Percentiles rank a stretch among this genome's conserved stretches.
Evolutionary conservation across 2,113 vertebrate species (phyloP).

Genomic region (Microtus pennsylvanicus): DNA sequence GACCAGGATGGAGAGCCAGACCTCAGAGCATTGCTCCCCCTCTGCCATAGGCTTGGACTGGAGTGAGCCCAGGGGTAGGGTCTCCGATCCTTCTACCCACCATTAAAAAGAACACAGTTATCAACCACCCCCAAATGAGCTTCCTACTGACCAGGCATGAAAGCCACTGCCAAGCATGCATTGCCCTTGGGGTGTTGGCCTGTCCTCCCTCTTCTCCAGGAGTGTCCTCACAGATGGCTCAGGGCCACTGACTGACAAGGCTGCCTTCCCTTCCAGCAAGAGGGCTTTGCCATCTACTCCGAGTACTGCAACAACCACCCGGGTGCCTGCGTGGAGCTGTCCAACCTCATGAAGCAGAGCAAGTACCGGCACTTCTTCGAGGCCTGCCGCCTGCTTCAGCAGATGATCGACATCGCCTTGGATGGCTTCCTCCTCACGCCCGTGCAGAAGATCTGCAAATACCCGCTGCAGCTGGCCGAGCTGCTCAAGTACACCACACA

Average conservation of each 20-base stretch:
- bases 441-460: slow-evolving; percentile 99
- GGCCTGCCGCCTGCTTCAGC: slow-evolving; percentile 96
- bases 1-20: not conserved
- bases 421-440: slow-evolving; percentile 97
- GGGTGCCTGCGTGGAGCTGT: slow-evolving; percentile 92
- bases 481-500: slow-evolving; percentile 97
- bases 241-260: not conserved
- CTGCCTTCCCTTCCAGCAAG: slow-evolving; percentile 87
- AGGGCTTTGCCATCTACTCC: slow-evolving; percentile 97
- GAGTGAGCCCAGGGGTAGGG: no score
- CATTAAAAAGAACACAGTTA: not conserved
- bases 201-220: not conserved
- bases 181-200: not conserved
- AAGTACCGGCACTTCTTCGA: slow-evolving; percentile 98
- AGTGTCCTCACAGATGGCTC: not conserved
- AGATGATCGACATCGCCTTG: slow-evolving; percentile 99
- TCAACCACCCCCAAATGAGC: fast-evolving
- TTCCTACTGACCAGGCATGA: not conserved
- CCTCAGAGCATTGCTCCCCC: not conserved
- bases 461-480: slow-evolving; percentile 97
- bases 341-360: slow-evolving; percentile 94
- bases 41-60: not conserved
- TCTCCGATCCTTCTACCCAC: not conserved
- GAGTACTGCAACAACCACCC: slow-evolving; percentile 99
- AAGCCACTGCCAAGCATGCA: not conserved